Percentiles rank a stretch among this genome's conserved stretches.
phyloP scores from a whole-genome alignment of 2,113 vertebrate species.

The Chrysochloris asiatica region DNA sequence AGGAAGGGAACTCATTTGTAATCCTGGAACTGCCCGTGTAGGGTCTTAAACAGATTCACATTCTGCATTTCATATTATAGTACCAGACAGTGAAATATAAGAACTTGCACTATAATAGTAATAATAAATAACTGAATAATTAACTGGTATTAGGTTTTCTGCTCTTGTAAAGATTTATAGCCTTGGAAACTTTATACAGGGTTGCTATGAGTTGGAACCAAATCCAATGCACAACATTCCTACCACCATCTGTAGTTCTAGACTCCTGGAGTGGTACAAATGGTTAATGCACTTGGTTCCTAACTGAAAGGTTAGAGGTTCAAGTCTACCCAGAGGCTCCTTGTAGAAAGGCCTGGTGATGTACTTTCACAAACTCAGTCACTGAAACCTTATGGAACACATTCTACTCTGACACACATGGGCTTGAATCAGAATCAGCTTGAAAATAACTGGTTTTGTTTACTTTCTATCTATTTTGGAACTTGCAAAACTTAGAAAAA shows the following conservation, averaged over 20 bases:
- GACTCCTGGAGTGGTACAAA: neutral
- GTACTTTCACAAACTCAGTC: neutral
- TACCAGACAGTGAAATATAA: neutral
- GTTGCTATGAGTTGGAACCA: no score
- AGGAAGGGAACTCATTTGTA: no score
- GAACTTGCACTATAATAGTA: neutral
- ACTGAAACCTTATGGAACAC: neutral
- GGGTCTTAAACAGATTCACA: neutral
- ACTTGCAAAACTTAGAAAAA: conserved; percentile 27
- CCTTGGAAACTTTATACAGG: no score
- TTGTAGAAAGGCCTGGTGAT: neutral
- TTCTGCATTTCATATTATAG: neutral
- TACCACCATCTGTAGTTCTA: no score
- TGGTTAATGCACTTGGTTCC: neutral
- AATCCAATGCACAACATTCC: no score
- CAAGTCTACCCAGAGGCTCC: neutral
- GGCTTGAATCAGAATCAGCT: neutral
- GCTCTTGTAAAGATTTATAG: no score
- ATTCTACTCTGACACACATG: neutral
- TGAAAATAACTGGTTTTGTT: no score
- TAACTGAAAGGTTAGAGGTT: neutral
- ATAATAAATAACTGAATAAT: conserved; percentile 21
- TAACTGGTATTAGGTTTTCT: no score
- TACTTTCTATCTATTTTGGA: conserved; percentile 37
- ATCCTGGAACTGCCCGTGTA: neutral